Conservation (phyloP, 2,113 vertebrate species). For the Phasianus colchicus region DNA sequence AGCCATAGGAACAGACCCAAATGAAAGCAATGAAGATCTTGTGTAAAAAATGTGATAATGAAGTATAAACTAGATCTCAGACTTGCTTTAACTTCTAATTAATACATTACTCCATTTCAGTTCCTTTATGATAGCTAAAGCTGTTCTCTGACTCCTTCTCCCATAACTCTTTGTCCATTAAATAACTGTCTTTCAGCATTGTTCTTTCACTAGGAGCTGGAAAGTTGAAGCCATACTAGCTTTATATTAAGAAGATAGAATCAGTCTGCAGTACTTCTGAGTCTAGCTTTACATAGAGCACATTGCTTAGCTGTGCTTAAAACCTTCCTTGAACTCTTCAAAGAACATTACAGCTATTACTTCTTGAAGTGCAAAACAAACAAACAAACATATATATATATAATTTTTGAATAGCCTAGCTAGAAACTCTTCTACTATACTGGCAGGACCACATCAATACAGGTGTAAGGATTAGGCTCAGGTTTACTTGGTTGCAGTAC, state of each 20-base stretch:
- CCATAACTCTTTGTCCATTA: not conserved
- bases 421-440: not conserved
- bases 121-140: not conserved
- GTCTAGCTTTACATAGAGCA: not conserved
- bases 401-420: not conserved
- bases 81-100: conserved; percentile 4
- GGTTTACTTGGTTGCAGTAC: not conserved
- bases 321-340: not conserved
- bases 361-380: not conserved
- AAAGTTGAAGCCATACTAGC: not conserved
- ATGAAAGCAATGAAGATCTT: not conserved
- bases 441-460: not conserved
- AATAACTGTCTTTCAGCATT: not conserved
- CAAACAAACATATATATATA: not conserved
- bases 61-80: conserved; percentile 1
- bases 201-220: not conserved
- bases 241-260: not conserved
- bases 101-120: not conserved
- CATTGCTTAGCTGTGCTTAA: not conserved
- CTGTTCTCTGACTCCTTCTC: not conserved
- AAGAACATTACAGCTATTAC: not conserved
- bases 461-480: not conserved
- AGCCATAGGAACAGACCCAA: not conserved
- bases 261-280: not conserved
- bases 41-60: conserved; percentile 2